Evolutionary conservation across 2,888 invertebrate genomes (phyloP).

Genomic region (Acleris laterana): DNA sequence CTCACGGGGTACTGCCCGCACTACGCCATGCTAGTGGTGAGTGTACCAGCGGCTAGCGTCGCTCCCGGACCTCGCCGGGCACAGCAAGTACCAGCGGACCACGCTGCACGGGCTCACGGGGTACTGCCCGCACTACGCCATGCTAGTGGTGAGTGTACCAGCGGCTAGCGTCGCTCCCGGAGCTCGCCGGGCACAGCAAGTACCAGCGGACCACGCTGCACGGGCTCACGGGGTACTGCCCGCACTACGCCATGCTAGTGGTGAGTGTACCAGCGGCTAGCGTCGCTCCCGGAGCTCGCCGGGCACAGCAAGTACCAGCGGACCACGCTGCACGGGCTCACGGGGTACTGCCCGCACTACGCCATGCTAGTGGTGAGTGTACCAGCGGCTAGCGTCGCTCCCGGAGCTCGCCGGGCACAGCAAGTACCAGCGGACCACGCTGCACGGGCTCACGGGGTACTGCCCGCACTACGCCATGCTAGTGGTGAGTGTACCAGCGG

Average conservation of each 20-base stretch:
- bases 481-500: no score
- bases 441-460: no score
- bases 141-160: not conserved
- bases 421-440: no score
- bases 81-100: not conserved
- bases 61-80: not conserved
- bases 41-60: constrained; percentile 1
- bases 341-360: constrained; percentile 72
- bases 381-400: no score
- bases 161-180: not conserved
- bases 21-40: constrained; percentile 71
- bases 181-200: constrained; percentile 54
- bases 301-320: constrained; percentile 81
- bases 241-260: constrained; percentile 7
- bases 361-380: constrained; percentile 14
- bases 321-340: constrained; percentile 94
- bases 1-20: constrained; percentile 97
- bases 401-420: no score
- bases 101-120: not conserved
- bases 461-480: no score
- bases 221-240: constrained; percentile 87
- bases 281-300: constrained; percentile 55
- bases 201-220: constrained; percentile 93
- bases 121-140: not conserved
- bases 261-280: constrained; percentile 3